A percentile compares a stretch with the other conserved stretches of the same genome.
Evolutionary conservation across 2,797 vertebrate genomes (phyloP).

Genomic region (Premnoplex brunnescens): DNA sequence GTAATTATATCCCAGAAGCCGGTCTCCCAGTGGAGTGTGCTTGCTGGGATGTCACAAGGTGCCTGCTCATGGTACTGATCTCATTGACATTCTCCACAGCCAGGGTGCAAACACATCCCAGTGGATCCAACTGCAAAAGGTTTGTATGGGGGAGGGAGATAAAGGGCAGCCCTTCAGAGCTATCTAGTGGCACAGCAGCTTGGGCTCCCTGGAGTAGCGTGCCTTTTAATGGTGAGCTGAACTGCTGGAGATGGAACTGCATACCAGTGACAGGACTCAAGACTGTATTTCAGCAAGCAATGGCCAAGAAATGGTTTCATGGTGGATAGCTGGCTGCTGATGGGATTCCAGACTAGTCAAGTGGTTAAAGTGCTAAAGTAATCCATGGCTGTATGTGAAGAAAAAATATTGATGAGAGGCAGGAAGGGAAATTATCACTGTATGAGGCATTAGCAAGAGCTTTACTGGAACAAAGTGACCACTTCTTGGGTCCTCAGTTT

Average conservation of each 20-base stretch:
- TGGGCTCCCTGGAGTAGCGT: accelerated
- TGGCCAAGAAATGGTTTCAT: not conserved
- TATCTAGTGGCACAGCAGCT: not conserved
- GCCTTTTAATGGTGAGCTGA: accelerated
- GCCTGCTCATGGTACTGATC: not conserved
- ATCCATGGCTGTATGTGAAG: not conserved
- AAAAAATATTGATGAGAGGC: not conserved
- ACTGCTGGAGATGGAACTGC: not conserved
- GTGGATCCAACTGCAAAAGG: not conserved
- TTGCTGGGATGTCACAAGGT: not conserved
- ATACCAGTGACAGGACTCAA: not conserved
- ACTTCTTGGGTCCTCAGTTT: slow-evolving; percentile 4
- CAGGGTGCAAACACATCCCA: not conserved
- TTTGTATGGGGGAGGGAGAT: not conserved
- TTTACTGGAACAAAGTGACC: slow-evolving; percentile 39
- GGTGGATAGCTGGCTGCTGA: not conserved
- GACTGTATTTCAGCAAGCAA: not conserved
- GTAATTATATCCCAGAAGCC: not conserved
- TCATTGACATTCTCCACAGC: accelerated
- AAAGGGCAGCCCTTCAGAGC: not conserved
- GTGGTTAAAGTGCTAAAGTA: not conserved
- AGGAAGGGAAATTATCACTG: not conserved
- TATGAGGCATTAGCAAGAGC: not conserved
- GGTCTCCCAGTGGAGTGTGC: not conserved
- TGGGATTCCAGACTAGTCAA: not conserved